Percentiles rank a stretch among this genome's conserved stretches.
These are phyloP conservation scores for Enteromius treurensis DNA, from an alignment of 2,797 vertebrate genomes.

Conservation along the genomic window DNA sequence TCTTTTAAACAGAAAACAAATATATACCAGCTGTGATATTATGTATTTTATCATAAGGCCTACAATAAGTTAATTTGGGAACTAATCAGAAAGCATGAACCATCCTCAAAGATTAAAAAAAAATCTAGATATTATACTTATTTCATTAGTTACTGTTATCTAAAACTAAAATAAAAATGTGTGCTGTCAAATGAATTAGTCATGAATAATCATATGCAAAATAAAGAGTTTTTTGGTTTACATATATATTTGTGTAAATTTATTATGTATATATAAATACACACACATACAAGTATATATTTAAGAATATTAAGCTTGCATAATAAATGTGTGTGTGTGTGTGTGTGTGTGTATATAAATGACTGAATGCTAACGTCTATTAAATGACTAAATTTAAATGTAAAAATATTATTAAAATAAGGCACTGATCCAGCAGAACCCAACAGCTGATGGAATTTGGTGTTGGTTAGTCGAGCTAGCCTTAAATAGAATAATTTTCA, in stretches of 20 bases:
- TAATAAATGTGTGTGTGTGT: background rate
- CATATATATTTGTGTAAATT: background rate
- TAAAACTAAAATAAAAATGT: background rate
- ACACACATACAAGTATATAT: background rate
- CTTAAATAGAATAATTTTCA: background rate
- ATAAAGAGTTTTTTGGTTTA: background rate
- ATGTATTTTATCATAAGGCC: background rate
- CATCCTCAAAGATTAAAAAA: background rate
- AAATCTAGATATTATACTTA: background rate
- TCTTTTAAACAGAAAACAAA: background rate
- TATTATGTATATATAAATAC: background rate
- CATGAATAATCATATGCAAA: background rate
- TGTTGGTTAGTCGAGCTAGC: background rate
- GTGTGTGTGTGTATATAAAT: no score
- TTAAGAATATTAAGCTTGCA: background rate
- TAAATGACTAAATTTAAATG: background rate
- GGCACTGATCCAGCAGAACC: background rate
- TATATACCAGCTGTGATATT: background rate
- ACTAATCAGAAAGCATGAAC: background rate
- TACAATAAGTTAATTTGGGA: background rate
- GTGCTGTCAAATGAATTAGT: background rate
- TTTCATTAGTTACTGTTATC: background rate
- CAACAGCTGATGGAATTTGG: background rate
- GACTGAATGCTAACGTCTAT: no score
- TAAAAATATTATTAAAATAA: background rate